A percentile compares a stretch with the other conserved stretches of the same genome.
Evolutionary conservation across 35 echinoderm and acorn worm genomes (phyloP).

Genomic region (Hemicentrotus pulcherrimus): DNA sequence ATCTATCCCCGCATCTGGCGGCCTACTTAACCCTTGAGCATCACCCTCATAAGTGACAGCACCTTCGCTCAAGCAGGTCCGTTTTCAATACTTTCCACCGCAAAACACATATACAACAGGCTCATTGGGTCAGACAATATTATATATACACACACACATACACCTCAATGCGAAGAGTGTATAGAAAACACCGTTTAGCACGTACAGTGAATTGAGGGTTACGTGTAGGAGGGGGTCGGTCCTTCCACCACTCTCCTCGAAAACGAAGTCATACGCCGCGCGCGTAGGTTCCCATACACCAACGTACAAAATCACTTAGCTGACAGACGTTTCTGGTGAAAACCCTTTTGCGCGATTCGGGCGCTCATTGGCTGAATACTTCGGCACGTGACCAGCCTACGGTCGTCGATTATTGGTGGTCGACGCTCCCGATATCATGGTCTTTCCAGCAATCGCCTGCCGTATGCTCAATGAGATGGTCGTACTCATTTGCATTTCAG

Average conservation of each 20-base stretch:
- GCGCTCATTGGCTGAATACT: conserved; percentile 10
- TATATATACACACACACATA: conserved; percentile 27
- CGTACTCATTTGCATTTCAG: not conserved
- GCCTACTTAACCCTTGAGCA: conserved; percentile 37
- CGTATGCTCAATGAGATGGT: not conserved
- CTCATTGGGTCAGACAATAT: conserved; percentile 41
- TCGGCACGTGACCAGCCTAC: conserved; percentile 26
- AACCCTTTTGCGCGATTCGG: conserved; percentile 34
- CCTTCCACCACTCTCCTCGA: not conserved
- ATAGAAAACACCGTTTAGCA: conserved; percentile 9
- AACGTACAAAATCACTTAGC: conserved; percentile 23
- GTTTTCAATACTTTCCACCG: conserved; percentile 22
- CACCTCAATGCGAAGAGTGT: not conserved
- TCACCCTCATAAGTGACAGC: conserved; percentile 34
- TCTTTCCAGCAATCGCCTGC: not conserved
- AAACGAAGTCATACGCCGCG: not conserved
- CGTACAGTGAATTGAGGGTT: not conserved
- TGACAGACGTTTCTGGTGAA: conserved; percentile 24
- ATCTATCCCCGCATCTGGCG: conserved; percentile 21
- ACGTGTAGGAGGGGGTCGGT: conserved; percentile 2
- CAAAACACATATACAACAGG: conserved; percentile 39
- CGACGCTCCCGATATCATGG: not conserved
- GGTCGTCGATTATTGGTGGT: conserved; percentile 12
- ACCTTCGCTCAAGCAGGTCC: not conserved
- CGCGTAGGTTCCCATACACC: conserved; percentile 19